Base-by-base conservation (phyloP, 2,888 invertebrate genomes). In the Baronia brevicornis region DNA sequence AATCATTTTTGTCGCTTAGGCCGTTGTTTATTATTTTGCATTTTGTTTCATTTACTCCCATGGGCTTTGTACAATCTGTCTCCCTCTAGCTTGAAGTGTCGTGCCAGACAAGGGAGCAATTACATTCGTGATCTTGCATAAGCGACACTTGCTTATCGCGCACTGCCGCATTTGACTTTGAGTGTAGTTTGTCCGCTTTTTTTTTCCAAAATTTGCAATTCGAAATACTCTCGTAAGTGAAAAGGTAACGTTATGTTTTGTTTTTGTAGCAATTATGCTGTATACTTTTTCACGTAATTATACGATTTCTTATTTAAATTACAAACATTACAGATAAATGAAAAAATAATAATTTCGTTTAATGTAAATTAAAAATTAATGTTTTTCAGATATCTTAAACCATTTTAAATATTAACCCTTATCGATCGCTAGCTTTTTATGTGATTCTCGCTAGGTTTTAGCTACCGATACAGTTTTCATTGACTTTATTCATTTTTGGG, bases 101-200 rank as follows among this genome's bases (percentile, higher is more conserved):
- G 77, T 71, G 74, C 75, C 79, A 82, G 84, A 79, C 78, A 79
- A 82, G 82, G 82, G 82, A 82, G 85, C 85, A 85, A 85, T 85
- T 85, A 85, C 85, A 84, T 78, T 77, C 85, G 85, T 85, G 85
- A 84, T 84, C 85, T 82, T 80, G 85, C 85, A 85, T 85, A 85
- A 84, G 80, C 79, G 74, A 73, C 71, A 77, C 80, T 82, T 78
- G 82, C 72, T 84, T 84, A 84, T 82, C 82, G 67, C 72, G 62
- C 67, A 64, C 74, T 69, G 73, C 80, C 78, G 78, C 75, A 71
- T 82, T 74, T 72, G 79, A 80, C 77, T 80, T 74, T 69, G 66
- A 79, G 72, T 78, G 74, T 71, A 74, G 73, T 72, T 66, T 60
- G 66, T 67, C 59, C 68, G 71, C 61, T 70, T 78, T 82, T 79